Base-by-base conservation (phyloP, 1,140 invertebrate genomes). In the Lucilia sericata region DNA sequence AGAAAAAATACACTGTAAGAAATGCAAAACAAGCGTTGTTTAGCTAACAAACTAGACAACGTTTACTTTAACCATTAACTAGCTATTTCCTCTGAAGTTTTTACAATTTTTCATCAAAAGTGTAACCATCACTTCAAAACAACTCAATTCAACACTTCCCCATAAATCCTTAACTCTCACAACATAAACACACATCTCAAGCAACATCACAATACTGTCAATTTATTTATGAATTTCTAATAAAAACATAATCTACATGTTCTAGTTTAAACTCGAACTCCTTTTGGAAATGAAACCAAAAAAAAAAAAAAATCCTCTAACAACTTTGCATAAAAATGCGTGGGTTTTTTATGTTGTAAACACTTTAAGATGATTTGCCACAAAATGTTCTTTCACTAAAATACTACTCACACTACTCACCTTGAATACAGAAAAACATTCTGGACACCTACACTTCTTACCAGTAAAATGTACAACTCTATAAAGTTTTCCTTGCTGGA, bases 211-310 rank as follows among this genome's bases (percentile, higher is more conserved):
- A 42, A 42, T 42, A 42, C 51, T 70, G 65, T 19, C n/a, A 70
- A 21, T 70, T 21, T 70, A 25, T 70, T 70, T 70, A 60, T 21
- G 21, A 70, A 70, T 70, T 21, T 70, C 21, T 70, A 70, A 70
- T 70, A 70, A 70, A 70, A 70, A 70, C 65, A 70, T 70, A 70
- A 70, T 70, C 65, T 7, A 70, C 65, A 21, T 70, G n/a, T 70
- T 70, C 19, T 12, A 21, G 9, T 70, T 70, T 21, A 21, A 21
- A 70, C 25, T 70, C 8, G 3, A 3, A n/a, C n/a, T 60, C 14
- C 2, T 60, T 60, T 30, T 30, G 25, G 25, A 30, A 2, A 30
- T 2, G 1, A 30, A 30, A 30, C 25, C 25, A 30, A 30, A 30
- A 30, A 30, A 30, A 30, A 30, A 30, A 30, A 30, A 30, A 30